These are phyloP conservation scores for Papilio helenus DNA, from an alignment of 1,140 invertebrate genomes.

Conservation along the genomic window DNA sequence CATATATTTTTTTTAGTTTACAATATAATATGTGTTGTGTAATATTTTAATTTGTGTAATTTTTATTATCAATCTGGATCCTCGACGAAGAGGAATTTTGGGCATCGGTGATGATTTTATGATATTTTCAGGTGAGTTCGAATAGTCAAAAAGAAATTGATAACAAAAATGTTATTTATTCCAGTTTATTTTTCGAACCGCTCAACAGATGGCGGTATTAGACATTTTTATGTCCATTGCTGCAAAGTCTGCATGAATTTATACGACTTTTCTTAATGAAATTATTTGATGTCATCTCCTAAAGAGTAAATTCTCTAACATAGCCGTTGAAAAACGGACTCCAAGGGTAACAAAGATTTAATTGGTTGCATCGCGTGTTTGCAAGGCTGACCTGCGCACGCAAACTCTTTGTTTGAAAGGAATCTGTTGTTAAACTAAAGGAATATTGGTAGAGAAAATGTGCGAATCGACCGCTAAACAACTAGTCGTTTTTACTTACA, in stretches of 20 bases:
- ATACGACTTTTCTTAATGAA: slow-evolving; percentile 10
- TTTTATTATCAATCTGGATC: slow-evolving; percentile 55
- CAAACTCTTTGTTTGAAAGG: not conserved
- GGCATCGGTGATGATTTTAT: slow-evolving; percentile 48
- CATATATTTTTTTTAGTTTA: too few species aligned
- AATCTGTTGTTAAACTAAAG: not conserved
- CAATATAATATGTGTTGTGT: not conserved
- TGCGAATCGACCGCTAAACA: not conserved
- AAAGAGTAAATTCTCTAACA: not conserved
- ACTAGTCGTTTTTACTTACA: too few species aligned
- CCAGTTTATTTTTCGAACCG: not conserved
- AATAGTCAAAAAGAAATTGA: slow-evolving; percentile 22
- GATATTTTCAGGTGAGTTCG: slow-evolving; percentile 46
- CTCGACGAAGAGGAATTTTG: slow-evolving; percentile 55
- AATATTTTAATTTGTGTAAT: not conserved
- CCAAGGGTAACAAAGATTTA: slow-evolving; percentile 9
- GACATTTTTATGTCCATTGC: not conserved
- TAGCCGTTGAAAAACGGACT: not conserved
- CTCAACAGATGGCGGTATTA: not conserved
- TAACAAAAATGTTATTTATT: too few species aligned
- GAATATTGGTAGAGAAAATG: not conserved
- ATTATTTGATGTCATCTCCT: slow-evolving; percentile 30
- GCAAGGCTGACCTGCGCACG: not conserved
- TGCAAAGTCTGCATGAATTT: not conserved
- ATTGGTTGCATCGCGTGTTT: slow-evolving; percentile 8